Percentiles rank a stretch among this genome's conserved stretches.
These are phyloP conservation scores for Lasius fuliginosus DNA, from an alignment of 2,888 invertebrate species.

Conservation along the genomic window DNA sequence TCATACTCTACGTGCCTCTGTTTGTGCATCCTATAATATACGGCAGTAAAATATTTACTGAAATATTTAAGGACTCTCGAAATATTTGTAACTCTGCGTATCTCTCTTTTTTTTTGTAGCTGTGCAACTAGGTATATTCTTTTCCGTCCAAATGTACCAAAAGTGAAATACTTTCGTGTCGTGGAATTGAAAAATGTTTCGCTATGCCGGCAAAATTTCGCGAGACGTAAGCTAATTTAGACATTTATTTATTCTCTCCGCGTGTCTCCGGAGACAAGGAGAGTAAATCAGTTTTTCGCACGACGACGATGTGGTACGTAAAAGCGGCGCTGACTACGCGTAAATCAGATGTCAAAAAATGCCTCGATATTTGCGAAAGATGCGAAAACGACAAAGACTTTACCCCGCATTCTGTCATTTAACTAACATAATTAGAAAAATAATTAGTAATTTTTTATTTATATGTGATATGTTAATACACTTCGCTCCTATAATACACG, in stretches of 20 bases:
- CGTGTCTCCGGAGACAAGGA: constrained; percentile 13
- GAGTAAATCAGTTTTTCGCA: constrained; percentile 34
- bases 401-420: neutral
- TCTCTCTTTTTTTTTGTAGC: constrained; percentile 7
- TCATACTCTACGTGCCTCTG: neutral
- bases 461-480: neutral
- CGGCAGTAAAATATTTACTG: constrained; percentile 16
- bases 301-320: neutral
- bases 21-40: neutral
- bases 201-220: neutral
- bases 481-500: neutral
- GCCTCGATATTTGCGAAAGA: neutral
- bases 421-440: neutral
- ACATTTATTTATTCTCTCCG: constrained; percentile 47
- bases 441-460: neutral
- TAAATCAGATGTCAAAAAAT: neutral
- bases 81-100: constrained; percentile 7
- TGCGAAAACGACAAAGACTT: neutral
- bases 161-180: constrained; percentile 30
- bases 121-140: constrained; percentile 1
- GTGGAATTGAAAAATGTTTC: constrained; percentile 31
- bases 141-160: constrained; percentile 11
- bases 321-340: neutral
- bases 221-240: constrained; percentile 29
- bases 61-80: constrained; percentile 17